phyloP scores from a whole-genome alignment of 2,113 vertebrate genomes.

The Limanda limanda region DNA sequence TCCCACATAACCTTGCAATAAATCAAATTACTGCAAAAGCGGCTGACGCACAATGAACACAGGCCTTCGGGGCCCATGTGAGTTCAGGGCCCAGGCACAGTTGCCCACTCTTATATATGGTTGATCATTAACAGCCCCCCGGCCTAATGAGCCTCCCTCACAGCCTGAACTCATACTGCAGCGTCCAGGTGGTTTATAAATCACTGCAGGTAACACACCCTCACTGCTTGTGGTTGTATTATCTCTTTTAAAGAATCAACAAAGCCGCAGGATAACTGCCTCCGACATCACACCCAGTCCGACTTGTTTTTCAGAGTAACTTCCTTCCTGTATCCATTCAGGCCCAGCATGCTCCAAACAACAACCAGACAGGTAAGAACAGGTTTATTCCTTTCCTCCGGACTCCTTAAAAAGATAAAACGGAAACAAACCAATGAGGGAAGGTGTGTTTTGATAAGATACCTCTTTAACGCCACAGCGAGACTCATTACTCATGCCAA shows the following conservation, averaged over 20 bases:
- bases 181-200: constrained; percentile 9
- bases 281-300: constrained; percentile 1
- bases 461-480: neutral
- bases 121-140: constrained; percentile 6
- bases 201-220: neutral
- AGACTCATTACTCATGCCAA: constrained; percentile 1
- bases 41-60: neutral
- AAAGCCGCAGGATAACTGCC: constrained; percentile 6
- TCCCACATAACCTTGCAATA: neutral
- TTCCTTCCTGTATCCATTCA: neutral
- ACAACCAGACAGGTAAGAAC: constrained; percentile 27
- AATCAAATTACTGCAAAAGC: neutral
- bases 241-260: constrained; percentile 6
- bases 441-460: constrained; percentile 8
- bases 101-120: neutral
- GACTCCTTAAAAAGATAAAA: neutral
- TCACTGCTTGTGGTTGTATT: neutral
- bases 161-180: neutral
- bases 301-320: constrained; percentile 9
- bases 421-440: neutral
- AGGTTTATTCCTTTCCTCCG: constrained; percentile 4
- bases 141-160: neutral
- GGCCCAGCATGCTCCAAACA: constrained; percentile 8
- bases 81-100: neutral
- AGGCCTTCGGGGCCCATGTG: no score